These are phyloP conservation scores for Carollia perspicillata DNA, from an alignment of 2,113 vertebrate species.

Conservation along the genomic window DNA sequence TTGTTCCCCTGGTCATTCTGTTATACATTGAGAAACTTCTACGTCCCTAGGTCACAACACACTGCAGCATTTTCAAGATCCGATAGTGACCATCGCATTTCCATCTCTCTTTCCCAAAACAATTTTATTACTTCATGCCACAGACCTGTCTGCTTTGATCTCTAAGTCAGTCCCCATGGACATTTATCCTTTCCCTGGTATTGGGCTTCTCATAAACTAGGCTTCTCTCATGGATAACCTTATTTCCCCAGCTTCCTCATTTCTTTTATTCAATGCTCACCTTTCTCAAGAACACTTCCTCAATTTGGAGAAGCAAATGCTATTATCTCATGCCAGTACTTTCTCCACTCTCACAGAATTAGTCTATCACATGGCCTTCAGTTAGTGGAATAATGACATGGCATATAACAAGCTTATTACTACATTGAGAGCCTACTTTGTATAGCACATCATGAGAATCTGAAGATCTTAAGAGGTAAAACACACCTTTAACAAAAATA, in stretches of 20 bases:
- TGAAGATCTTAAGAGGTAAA: background rate
- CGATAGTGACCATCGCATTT: background rate
- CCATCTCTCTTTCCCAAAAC: background rate
- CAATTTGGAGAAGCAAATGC: background rate
- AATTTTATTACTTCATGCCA: background rate
- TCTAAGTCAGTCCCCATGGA: background rate
- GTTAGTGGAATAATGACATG: background rate
- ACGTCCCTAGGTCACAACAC: background rate
- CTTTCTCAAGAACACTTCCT: background rate
- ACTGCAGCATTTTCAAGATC: background rate
- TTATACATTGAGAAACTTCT: background rate
- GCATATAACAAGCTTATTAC: background rate
- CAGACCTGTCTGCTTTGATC: background rate
- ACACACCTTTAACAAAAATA: background rate
- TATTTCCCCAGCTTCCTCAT: background rate
- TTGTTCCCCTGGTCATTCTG: background rate
- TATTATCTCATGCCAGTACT: background rate
- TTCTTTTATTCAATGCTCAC: background rate
- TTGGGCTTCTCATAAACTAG: background rate
- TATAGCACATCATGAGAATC: background rate
- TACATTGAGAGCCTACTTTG: background rate
- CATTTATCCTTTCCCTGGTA: background rate
- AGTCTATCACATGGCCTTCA: background rate
- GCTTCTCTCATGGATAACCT: background rate
- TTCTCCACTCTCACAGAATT: background rate